Evolutionary conservation across 1,140 invertebrate genomes (phyloP), one percentile per base, ranked within the genome.

Genomic region (Mizuhopecten yessoensis): DNA sequence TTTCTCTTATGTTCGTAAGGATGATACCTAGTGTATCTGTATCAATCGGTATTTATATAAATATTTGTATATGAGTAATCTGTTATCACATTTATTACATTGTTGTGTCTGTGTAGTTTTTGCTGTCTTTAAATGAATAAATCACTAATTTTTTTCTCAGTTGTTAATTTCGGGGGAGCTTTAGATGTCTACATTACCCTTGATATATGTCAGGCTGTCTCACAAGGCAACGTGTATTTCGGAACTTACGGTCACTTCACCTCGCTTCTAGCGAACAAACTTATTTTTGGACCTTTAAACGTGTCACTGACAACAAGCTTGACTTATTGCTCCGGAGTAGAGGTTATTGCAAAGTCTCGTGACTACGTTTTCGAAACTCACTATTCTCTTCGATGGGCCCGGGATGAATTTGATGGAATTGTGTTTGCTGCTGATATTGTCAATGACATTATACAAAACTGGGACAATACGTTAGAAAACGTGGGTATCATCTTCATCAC

Each of bases 271-370:
- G 57, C 57, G 17, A n/a, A 75, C 2, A 75, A 75, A 75, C 23
- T 75, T 23, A n/a, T 75, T n/a, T 75, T 75, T n/a, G 57, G 57
- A 29, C 57, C 57, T n/a, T 75, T n/a, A n/a, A 75, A 75, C 23
- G 57, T 29, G 0, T 75, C 57, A 0, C 57, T 75, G 23, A 75
- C 57, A 29, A n/a, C 57, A 7, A 75, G 57, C 11, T n/a, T 75
- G n/a, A 29, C 57, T 1, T 75, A 75, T 11, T 75, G 57, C 57
- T 75, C 57, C n/a, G 57, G 57, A 5, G 57, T 29, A 7, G 57
- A 75, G 5, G n/a, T 75, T 0, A 75, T 75, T 75, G 57, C 23
- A 5, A 0, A 75, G n/a, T 75, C 57, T 75, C 57, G 57, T 3
- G 57, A 75, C 1, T 75, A 29, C 29, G 29, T 75, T n/a, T 75